Percentiles rank a stretch among this genome's conserved stretches.
phyloP scores from a whole-genome alignment of 1,140 invertebrate species.

The Drosophila pectinifera region DNA sequence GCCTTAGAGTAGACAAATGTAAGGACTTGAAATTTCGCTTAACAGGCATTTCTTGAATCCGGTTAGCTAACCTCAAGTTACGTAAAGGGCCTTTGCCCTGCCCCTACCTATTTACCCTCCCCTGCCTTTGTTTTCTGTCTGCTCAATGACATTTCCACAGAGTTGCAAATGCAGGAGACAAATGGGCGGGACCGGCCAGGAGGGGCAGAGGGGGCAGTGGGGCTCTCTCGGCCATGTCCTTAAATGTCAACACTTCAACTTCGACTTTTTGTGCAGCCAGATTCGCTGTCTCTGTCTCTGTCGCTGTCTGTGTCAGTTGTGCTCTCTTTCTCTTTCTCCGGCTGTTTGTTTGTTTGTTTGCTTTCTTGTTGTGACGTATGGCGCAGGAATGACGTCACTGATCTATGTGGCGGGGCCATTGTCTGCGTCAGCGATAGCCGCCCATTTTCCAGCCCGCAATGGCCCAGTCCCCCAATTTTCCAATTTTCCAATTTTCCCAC shows the following conservation, averaged over 20 bases:
- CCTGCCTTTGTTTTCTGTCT: not conserved
- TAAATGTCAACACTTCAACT: slow-evolving; percentile 83
- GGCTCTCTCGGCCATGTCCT: slow-evolving; percentile 40
- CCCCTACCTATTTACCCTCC: not conserved
- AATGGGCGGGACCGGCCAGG: slow-evolving; percentile 23
- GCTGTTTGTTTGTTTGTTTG: slow-evolving; percentile 13
- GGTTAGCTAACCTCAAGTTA: slow-evolving; percentile 14
- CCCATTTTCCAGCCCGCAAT: not conserved
- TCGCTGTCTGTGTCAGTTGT: slow-evolving; percentile 16
- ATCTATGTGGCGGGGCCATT: slow-evolving; percentile 70
- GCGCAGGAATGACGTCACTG: slow-evolving; percentile 52
- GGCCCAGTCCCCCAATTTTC: not conserved
- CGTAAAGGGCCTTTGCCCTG: slow-evolving; percentile 4
- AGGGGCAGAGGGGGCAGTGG: no score
- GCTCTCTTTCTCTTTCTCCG: not conserved
- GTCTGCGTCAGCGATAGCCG: slow-evolving; percentile 64
- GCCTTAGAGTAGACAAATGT: not conserved
- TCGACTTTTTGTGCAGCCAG: slow-evolving; percentile 72
- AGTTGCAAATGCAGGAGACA: slow-evolving; percentile 51
- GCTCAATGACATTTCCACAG: slow-evolving; percentile 64
- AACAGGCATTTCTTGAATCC: not conserved
- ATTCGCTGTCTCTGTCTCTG: not conserved
- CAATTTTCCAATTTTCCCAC: slow-evolving; percentile 6
- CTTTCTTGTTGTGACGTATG: slow-evolving; percentile 59
- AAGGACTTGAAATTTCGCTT: not conserved